Evolutionary conservation across 2,113 vertebrate species (phyloP).

Genomic region (Peromyscus polionotus): DNA sequence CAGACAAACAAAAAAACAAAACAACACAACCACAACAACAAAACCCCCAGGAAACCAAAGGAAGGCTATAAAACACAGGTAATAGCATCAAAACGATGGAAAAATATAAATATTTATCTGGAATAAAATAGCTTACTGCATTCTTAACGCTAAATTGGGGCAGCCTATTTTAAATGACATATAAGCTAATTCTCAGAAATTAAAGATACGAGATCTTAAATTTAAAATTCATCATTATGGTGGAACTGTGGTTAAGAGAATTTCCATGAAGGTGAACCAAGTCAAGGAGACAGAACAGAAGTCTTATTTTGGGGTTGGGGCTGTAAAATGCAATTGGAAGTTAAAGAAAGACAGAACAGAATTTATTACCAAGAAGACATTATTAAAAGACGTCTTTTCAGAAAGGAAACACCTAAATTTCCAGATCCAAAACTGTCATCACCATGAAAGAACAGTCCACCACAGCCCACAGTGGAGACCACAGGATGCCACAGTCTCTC

Average conservation of each 20-base stretch:
- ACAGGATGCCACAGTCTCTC: neutral
- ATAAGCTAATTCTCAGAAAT: slow-evolving; percentile 44
- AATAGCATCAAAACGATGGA: neutral
- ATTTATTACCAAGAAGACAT: neutral
- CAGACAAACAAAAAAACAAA: neutral
- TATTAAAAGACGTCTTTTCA: slow-evolving; percentile 6
- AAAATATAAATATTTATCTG: slow-evolving; percentile 9
- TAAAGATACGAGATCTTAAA: slow-evolving; percentile 43
- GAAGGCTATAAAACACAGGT: neutral
- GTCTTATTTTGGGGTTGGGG: neutral
- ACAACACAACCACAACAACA: neutral
- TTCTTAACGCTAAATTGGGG: neutral
- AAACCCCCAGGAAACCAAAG: neutral
- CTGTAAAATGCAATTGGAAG: neutral
- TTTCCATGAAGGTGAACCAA: slow-evolving; percentile 38
- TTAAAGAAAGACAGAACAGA: neutral
- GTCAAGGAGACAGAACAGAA: neutral
- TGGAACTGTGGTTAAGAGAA: slow-evolving; percentile 35
- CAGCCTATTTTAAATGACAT: neutral
- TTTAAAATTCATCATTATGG: slow-evolving; percentile 63
- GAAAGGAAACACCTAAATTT: neutral
- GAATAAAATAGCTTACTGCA: neutral
- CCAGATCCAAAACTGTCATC: slow-evolving; percentile 5
- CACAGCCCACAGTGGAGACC: neutral
- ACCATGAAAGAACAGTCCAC: neutral